These are phyloP conservation scores for Helobdella robusta DNA, from an alignment of 2,888 invertebrate species.

Conservation along the genomic window DNA sequence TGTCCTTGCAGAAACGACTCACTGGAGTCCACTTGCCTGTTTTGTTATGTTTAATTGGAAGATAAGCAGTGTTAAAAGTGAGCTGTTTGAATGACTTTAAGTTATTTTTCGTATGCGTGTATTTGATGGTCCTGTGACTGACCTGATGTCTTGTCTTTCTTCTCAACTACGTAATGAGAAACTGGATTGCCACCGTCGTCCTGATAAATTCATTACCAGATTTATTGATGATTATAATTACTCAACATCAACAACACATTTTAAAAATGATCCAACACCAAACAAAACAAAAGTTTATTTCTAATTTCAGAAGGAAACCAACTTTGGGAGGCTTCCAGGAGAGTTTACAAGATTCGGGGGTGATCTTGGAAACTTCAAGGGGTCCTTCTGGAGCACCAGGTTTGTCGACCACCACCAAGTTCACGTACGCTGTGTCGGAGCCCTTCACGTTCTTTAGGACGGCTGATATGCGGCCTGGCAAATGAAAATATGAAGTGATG, in stretches of 20 bases:
- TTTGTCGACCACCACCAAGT: conserved; percentile 55
- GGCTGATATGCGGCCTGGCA: conserved; percentile 71
- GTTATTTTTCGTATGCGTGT: background rate
- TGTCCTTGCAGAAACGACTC: conserved; percentile 52
- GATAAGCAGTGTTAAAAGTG: background rate
- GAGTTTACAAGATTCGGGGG: conserved; percentile 85
- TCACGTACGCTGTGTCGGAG: conserved; percentile 79
- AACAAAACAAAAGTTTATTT: background rate
- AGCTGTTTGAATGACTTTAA: background rate
- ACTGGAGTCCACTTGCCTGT: conserved; percentile 53
- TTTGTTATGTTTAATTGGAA: background rate
- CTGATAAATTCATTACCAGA: conserved; percentile 36
- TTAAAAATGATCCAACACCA: background rate
- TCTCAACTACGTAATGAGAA: conserved; percentile 91
- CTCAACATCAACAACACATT: background rate
- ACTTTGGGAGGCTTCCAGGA: conserved; percentile 54
- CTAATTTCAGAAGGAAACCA: background rate
- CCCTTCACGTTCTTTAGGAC: conserved; percentile 80
- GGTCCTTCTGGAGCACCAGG: conserved; percentile 85
- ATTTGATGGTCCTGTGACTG: background rate
- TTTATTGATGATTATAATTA: background rate
- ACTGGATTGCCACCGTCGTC: conserved; percentile 92
- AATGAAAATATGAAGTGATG: background rate
- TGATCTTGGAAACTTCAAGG: conserved; percentile 79
- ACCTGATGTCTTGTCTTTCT: conserved; percentile 63